Evolutionary conservation across 92 coral and sea anemone genomes (phyloP).

Genomic region (Isaurus tuberculatus): DNA sequence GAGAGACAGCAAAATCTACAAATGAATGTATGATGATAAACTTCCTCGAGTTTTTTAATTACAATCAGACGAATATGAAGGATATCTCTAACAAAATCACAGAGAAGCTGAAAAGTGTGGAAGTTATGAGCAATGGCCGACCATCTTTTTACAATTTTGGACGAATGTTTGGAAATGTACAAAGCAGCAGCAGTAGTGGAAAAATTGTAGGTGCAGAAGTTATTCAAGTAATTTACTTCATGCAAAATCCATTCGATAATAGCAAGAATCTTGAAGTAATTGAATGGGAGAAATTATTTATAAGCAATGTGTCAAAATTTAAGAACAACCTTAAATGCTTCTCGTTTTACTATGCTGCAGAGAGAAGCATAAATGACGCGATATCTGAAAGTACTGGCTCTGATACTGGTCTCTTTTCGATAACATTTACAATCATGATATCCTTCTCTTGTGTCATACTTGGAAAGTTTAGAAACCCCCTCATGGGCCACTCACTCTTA

Average conservation of each 20-base stretch:
- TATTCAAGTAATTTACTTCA: conserved; percentile 50
- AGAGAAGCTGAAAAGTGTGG: conserved; percentile 21
- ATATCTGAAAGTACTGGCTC: conserved; percentile 73
- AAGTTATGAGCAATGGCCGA: conserved; percentile 62
- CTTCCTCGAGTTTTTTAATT: conserved; percentile 51
- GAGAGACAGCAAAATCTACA: conserved; percentile 4
- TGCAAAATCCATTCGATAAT: conserved; percentile 45
- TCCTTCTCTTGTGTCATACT: conserved; percentile 70
- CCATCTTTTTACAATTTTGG: conserved; percentile 48
- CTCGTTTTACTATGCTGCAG: conserved; percentile 58
- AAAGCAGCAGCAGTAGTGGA: conserved; percentile 23
- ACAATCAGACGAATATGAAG: conserved; percentile 21
- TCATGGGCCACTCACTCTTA: conserved; percentile 71
- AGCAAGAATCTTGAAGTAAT: conserved; percentile 37
- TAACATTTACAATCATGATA: conserved; percentile 76
- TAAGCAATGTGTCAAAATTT: conserved; percentile 25
- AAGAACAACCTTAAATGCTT: conserved; percentile 54
- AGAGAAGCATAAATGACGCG: conserved; percentile 78
- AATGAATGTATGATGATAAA: conserved; percentile 31
- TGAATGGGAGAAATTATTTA: conserved; percentile 61
- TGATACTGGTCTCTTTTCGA: conserved; percentile 42
- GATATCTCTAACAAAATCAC: conserved; percentile 41
- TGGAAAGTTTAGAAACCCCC: conserved; percentile 70
- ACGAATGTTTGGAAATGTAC: conserved; percentile 51
- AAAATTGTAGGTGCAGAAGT: conserved; percentile 51